A percentile compares a stretch with the other conserved stretches of the same genome.
phyloP scores from a whole-genome alignment of 2,113 vertebrate species.

The Oxygymnocypris stewartii region DNA sequence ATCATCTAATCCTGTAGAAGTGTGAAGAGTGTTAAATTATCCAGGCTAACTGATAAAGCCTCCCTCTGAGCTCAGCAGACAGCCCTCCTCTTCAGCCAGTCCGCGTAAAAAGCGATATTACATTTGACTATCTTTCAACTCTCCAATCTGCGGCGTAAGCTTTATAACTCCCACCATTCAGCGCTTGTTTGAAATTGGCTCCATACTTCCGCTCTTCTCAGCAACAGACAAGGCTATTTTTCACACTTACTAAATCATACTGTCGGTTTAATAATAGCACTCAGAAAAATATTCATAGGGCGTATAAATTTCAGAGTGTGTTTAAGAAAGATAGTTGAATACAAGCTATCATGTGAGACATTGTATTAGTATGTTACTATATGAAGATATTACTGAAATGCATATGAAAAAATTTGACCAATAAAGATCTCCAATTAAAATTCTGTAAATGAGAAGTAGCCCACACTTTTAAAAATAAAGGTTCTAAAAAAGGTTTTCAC shows the following conservation, averaged over 20 bases:
- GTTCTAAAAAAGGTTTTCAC: too few species aligned
- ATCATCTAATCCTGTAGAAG: constrained; percentile 64
- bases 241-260: constrained; percentile 27
- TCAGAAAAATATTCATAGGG: constrained; percentile 28
- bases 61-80: constrained; percentile 47
- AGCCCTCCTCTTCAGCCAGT: constrained; percentile 45
- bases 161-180: constrained; percentile 39
- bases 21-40: constrained; percentile 61
- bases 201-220: too few species aligned
- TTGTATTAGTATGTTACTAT: neutral
- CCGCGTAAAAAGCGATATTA: constrained; percentile 60
- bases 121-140: constrained; percentile 40
- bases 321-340: neutral
- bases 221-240: constrained; percentile 24
- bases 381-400: neutral
- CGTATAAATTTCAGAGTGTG: neutral
- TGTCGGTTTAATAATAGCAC: constrained; percentile 44
- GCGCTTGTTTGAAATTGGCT: constrained; percentile 36
- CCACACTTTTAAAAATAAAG: too few species aligned
- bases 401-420: neutral
- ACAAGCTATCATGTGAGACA: neutral
- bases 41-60: constrained; percentile 55
- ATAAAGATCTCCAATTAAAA: too few species aligned
- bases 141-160: constrained; percentile 31
- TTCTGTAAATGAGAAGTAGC: neutral